These are phyloP conservation scores for Crotalus tigris DNA, from an alignment of 2,113 vertebrate genomes.

Conservation along the genomic window DNA sequence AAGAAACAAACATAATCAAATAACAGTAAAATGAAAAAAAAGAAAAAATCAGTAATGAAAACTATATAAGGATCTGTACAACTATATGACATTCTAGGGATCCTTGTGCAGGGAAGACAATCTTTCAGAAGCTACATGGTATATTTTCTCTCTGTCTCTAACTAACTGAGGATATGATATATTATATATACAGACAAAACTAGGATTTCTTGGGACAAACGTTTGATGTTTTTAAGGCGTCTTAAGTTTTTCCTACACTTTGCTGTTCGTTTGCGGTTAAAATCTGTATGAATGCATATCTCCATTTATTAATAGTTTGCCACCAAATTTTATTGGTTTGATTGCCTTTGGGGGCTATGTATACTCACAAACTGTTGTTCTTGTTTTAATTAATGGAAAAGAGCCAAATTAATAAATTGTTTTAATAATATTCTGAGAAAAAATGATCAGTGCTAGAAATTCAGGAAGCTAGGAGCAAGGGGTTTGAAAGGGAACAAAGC, in stretches of 20 bases:
- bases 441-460: not conserved
- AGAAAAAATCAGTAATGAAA: not conserved
- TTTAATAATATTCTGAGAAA: not conserved
- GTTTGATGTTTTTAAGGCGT: not conserved
- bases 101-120: not conserved
- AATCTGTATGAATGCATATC: not conserved
- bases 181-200: not conserved
- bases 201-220: not conserved
- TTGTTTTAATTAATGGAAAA: not conserved
- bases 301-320: not conserved
- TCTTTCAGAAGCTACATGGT: not conserved
- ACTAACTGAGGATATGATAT: not conserved
- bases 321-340: not conserved
- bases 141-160: not conserved
- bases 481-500: not conserved
- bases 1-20: not conserved
- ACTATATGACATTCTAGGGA: not conserved
- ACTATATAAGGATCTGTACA: not conserved
- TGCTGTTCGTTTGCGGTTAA: not conserved
- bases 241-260: not conserved
- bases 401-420: not conserved
- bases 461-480: not conserved
- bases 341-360: not conserved
- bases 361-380: not conserved
- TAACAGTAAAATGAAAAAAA: not conserved